Base-by-base conservation (phyloP, 2,797 vertebrate genomes). In the Crenichthys baileyi region DNA sequence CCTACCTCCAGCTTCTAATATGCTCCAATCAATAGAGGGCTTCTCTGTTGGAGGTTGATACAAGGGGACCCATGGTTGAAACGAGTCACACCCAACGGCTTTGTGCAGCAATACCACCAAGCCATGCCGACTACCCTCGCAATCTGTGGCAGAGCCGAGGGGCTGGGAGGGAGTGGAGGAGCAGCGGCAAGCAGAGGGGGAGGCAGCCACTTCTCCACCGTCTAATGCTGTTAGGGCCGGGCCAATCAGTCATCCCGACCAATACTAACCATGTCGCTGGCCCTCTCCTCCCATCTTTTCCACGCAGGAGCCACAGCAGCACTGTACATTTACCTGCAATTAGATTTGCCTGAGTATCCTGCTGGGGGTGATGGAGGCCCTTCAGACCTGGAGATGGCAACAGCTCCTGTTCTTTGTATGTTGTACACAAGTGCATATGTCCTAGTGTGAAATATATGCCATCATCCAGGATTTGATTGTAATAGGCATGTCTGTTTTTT, bases 221-320 rank as follows among this genome's bases (percentile, higher is more conserved):
- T 93, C 84, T 95, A 94, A 95, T 94, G 90, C 85, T 78, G 93
- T 95, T 95, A 95, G 84, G 72, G 85, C 81, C 31, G 83, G 79
- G 86, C 90, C 89, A 84, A 95, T 95, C 93, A 93, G 92, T 95
- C 93, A 94, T 95, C 86, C 90, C 88, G 92, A 92, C 94, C 94
- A 93, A 94, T 94, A 95, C 94, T 95, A 95, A 95, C 92, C 92
- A 92, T 93, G 93, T 95, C 91, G 91, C 92, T 83, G 91, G 91
- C 92, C 87, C 86, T 92, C 90, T 91, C 92, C 92, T 88, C 90
- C 90, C 92, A 91, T 94, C 89, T 92, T 83, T 89, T 89, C 90
- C 90, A 89, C 89, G 87, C 92, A 90, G 88, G 88, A 92, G 90
- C 90, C 89, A 87, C 84, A 85, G 91, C 87, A 89, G 89, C 91